Evolutionary conservation across 2,113 vertebrate genomes (phyloP).

Genomic region (Heliornis fulica): DNA sequence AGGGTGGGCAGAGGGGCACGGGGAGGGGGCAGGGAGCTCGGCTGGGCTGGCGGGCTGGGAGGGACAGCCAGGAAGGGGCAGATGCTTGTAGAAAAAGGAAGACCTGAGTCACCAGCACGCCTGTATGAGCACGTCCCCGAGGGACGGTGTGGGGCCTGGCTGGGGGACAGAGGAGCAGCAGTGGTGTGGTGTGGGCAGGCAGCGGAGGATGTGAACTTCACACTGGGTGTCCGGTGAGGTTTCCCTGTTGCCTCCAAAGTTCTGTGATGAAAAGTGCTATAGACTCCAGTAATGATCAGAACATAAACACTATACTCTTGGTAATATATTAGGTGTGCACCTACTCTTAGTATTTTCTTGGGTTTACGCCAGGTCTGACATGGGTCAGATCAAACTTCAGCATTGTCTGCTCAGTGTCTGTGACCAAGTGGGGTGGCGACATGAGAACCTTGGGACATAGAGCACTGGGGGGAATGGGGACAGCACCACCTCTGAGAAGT

Average conservation of each 20-base stretch:
- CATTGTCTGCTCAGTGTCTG: background rate
- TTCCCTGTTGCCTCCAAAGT: background rate
- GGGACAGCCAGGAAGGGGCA: background rate
- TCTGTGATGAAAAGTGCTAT: background rate
- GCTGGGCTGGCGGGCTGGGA: background rate
- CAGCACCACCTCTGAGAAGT: slow-evolving; percentile 3
- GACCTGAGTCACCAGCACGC: background rate
- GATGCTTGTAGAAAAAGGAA: background rate
- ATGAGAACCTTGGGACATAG: background rate
- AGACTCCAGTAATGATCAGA: background rate
- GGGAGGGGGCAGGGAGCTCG: background rate
- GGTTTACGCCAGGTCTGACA: background rate
- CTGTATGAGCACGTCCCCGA: background rate
- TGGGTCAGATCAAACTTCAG: background rate
- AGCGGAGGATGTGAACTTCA: background rate
- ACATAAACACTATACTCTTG: background rate
- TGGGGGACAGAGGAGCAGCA: background rate
- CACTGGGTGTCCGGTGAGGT: background rate
- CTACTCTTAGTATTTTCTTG: background rate
- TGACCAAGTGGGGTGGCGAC: background rate
- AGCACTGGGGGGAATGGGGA: background rate
- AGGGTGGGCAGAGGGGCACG: background rate
- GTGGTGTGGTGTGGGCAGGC: background rate
- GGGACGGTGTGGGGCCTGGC: background rate
- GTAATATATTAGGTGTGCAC: background rate